These are phyloP conservation scores for Hemaris fuciformis DNA, from an alignment of 2,888 invertebrate species.

Conservation along the genomic window DNA sequence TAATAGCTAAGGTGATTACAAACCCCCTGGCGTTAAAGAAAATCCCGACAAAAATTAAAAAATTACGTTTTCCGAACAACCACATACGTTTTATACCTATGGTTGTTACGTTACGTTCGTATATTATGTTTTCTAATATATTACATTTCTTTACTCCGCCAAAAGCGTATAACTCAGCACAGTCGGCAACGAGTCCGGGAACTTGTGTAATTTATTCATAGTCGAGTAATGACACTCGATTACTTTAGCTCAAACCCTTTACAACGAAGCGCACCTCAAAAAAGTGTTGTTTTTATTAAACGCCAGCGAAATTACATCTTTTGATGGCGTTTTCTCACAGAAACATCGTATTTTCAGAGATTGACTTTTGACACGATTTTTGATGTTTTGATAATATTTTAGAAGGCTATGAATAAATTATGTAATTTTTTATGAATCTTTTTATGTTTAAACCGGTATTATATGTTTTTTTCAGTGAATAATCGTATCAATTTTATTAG, in stretches of 20 bases:
- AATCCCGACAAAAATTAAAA: too few species aligned
- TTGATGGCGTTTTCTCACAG: conserved; percentile 24
- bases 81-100: too few species aligned
- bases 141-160: not conserved
- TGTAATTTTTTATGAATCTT: not conserved
- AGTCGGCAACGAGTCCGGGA: conserved; percentile 51
- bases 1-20: too few species aligned
- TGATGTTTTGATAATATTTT: not conserved
- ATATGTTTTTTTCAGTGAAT: too few species aligned
- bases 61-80: too few species aligned
- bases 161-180: conserved; percentile 34
- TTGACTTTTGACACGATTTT: conserved; percentile 5
- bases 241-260: conserved; percentile 77
- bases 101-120: too few species aligned
- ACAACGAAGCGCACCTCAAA: conserved; percentile 58
- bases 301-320: conserved; percentile 63
- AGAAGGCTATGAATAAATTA: not conserved
- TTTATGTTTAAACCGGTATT: too few species aligned
- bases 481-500: too few species aligned
- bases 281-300: conserved; percentile 68
- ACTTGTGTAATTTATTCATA: conserved; percentile 79
- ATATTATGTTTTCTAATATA: too few species aligned
- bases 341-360: conserved; percentile 6
- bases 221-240: conserved; percentile 81
- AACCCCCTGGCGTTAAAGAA: too few species aligned